Conservation (phyloP, 2,888 invertebrate genomes). For the Netelia fuscicornis region DNA sequence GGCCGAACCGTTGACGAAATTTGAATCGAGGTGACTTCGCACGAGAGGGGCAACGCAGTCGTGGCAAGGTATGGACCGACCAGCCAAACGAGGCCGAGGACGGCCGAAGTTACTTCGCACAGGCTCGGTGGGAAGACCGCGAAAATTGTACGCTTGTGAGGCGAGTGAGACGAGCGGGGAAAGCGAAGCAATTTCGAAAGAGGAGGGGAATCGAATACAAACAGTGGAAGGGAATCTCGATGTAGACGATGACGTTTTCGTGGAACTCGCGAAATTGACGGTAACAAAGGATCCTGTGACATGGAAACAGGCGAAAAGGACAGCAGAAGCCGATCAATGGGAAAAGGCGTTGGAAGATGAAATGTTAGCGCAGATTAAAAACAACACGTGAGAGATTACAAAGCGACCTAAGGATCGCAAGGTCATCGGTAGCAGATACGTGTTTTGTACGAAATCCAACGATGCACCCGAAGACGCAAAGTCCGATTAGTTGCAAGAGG, state of each 20-base stretch:
- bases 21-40: too few relatives aligned
- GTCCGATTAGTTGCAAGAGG: slow-evolving; percentile 59
- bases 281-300: slow-evolving; percentile 33
- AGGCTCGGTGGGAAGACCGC: slow-evolving; percentile 50
- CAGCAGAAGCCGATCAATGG: slow-evolving; percentile 39
- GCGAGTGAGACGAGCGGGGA: slow-evolving; percentile 3
- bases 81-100: too few relatives aligned
- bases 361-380: slow-evolving; percentile 50
- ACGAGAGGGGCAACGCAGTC: too few relatives aligned
- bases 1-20: too few relatives aligned
- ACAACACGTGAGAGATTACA: slow-evolving; percentile 56
- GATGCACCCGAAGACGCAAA: slow-evolving; percentile 39
- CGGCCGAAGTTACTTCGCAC: slow-evolving; percentile 32
- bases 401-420: slow-evolving; percentile 45
- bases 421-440: slow-evolving; percentile 53
- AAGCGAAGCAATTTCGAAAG: slow-evolving; percentile 49
- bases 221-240: not conserved
- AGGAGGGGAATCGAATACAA: not conserved
- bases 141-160: slow-evolving; percentile 32
- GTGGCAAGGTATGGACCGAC: too few relatives aligned
- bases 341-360: slow-evolving; percentile 42
- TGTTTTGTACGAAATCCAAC: slow-evolving; percentile 53
- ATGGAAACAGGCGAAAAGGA: slow-evolving; percentile 31
- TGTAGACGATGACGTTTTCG: slow-evolving; percentile 39
- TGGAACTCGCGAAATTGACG: slow-evolving; percentile 33